phyloP scores from a whole-genome alignment of 2,797 vertebrate species.

The Rhynchonycteris naso region DNA sequence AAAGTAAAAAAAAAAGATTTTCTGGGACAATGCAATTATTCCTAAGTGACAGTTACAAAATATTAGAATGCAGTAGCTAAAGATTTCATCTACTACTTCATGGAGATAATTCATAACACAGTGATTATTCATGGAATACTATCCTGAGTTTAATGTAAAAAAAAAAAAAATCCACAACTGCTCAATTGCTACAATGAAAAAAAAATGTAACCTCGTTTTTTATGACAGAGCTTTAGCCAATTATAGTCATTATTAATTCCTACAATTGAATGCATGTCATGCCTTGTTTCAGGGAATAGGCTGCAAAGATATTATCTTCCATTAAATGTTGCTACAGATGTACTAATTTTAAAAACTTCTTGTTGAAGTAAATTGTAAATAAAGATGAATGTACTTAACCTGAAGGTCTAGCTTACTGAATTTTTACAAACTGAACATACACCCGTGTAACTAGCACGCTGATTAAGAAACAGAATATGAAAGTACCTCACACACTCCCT shows the following conservation, averaged over 20 bases:
- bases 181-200: slow-evolving; percentile 53
- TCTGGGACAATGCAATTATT: slow-evolving; percentile 60
- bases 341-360: slow-evolving; percentile 30
- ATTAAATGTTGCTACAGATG: slow-evolving; percentile 58
- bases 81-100: slow-evolving; percentile 50
- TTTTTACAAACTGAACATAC: not conserved
- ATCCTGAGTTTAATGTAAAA: slow-evolving; percentile 55
- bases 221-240: slow-evolving; percentile 55
- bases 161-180: slow-evolving; percentile 23
- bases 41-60: slow-evolving; percentile 62
- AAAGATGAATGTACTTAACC: not conserved
- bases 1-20: not conserved
- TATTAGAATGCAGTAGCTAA: slow-evolving; percentile 29
- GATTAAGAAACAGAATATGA: not conserved
- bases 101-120: slow-evolving; percentile 55
- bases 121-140: slow-evolving; percentile 45
- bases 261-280: slow-evolving; percentile 44
- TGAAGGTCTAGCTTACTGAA: not conserved
- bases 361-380: slow-evolving; percentile 51
- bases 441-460: not conserved
- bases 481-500: not conserved
- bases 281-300: slow-evolving; percentile 59
- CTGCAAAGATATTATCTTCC: slow-evolving; percentile 59
- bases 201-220: slow-evolving; percentile 62
- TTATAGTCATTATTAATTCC: slow-evolving; percentile 61